Conservation (phyloP, 2,888 invertebrate species). For the Plusia festucae region DNA sequence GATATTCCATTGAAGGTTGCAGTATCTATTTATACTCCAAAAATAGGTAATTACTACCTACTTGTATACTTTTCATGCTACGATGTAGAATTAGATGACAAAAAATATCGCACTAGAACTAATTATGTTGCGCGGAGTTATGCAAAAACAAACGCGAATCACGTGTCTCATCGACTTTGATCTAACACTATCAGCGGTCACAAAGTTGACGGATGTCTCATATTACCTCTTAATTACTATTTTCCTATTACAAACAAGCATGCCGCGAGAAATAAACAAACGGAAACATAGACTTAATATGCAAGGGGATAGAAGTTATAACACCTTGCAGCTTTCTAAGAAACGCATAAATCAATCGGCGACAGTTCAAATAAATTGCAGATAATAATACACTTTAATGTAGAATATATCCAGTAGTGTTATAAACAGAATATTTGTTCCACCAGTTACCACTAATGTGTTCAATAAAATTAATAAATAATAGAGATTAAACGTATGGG, state of each 20-base stretch:
- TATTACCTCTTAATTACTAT: constrained; percentile 34
- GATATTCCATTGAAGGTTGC: background rate
- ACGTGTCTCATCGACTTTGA: constrained; percentile 63
- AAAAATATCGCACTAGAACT: background rate
- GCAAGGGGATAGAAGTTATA: background rate
- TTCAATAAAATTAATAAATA: constrained; percentile 47
- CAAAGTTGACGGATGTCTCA: constrained; percentile 30
- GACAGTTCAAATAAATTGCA: constrained; percentile 27
- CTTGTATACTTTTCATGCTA: background rate
- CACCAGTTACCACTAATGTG: constrained; percentile 34
- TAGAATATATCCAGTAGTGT: constrained; percentile 7
- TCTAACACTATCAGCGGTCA: constrained; percentile 53
- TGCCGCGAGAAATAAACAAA: constrained; percentile 2
- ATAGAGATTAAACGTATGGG: constrained; percentile 32
- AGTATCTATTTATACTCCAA: constrained; percentile 3
- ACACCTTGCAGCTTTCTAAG: background rate
- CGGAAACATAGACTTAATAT: constrained; percentile 8
- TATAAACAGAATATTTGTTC: constrained; percentile 22
- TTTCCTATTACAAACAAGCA: constrained; percentile 31
- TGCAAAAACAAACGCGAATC: constrained; percentile 45
- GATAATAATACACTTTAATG: constrained; percentile 24
- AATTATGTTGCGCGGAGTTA: constrained; percentile 7
- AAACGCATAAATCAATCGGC: constrained; percentile 29
- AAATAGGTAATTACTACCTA: constrained; percentile 5
- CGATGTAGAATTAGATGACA: background rate